Base-by-base conservation (phyloP, 2,797 vertebrate species). In the Nyctalus aviator region DNA sequence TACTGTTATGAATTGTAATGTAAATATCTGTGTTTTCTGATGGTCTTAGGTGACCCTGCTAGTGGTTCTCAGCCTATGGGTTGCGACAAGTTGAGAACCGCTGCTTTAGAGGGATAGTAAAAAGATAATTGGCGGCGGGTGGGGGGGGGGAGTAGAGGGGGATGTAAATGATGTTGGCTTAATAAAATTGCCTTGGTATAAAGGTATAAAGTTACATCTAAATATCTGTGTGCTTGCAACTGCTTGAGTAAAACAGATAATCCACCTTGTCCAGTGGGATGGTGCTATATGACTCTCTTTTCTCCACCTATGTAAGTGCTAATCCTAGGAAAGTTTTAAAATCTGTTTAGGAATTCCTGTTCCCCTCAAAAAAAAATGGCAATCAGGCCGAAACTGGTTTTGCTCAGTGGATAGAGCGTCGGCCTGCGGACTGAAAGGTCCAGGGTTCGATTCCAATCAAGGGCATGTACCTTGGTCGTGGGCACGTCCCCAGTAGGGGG, bases 311-410 rank as follows among this genome's bases (percentile, higher is more conserved):
- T 41, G 5, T 35, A 83, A 20, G 21, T 86, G 32, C 37, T 71
- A 62, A 92, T 81, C 72, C 69, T 13, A 92, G 48, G 71, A 86
- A 92, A 71, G 23, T 25, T n/a, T 76, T 69, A 35, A 86, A 84
- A 68, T 84, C 17, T 77, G 64, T 25, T 21, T 57, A 48, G 76
- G 69, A 88, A 78, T 32, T 68, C n/a, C 37, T 46, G 3, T 64
- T 77, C 25, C 66, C 72, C 72, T 84, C 35, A 3, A 41, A n/a
- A 76, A 75, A 84, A 93, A 85, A 75, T 23, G 32, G 30, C 69
- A 41, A 71, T 62, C 32, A 25, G 64, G n/a, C n/a, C n/a, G n/a
- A n/a, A n/a, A n/a, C n/a, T n/a, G n/a, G n/a, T n/a, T n/a, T n/a
- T n/a, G n/a, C n/a, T n/a, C n/a, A n/a, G n/a, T n/a, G n/a, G n/a